These are phyloP conservation scores for Chloropsis hardwickii DNA, from an alignment of 2,113 vertebrate species.

Conservation along the genomic window DNA sequence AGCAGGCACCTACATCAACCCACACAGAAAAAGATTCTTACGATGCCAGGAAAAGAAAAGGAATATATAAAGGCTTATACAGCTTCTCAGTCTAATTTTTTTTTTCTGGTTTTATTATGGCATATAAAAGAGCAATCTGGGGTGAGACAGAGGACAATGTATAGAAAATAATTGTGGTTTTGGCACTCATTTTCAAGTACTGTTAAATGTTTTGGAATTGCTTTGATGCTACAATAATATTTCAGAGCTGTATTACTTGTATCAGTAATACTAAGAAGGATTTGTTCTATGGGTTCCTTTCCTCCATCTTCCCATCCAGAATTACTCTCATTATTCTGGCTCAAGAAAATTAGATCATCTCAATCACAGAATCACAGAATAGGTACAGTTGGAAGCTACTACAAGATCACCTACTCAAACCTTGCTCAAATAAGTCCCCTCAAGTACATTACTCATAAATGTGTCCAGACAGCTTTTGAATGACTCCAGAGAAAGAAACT, in stretches of 20 bases:
- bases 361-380: not conserved
- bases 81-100: not conserved
- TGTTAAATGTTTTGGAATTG: not conserved
- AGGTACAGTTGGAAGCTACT: too few species aligned
- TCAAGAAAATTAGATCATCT: not conserved
- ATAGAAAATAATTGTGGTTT: not conserved
- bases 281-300: not conserved
- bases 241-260: not conserved
- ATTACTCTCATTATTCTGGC: not conserved
- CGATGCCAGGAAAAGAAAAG: not conserved
- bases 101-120: not conserved
- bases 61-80: not conserved
- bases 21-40: not conserved
- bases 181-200: not conserved
- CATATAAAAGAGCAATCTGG: not conserved
- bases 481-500: not conserved
- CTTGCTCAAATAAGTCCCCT: not conserved
- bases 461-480: not conserved
- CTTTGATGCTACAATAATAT: not conserved
- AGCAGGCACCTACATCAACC: conserved; percentile 1
- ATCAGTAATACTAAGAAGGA: not conserved
- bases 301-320: not conserved
- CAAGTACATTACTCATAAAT: not conserved
- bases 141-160: not conserved
- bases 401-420: not conserved